Percentiles rank a stretch among this genome's conserved stretches.
phyloP scores from a whole-genome alignment of 2,888 invertebrate species.

The Atrina japonica region DNA sequence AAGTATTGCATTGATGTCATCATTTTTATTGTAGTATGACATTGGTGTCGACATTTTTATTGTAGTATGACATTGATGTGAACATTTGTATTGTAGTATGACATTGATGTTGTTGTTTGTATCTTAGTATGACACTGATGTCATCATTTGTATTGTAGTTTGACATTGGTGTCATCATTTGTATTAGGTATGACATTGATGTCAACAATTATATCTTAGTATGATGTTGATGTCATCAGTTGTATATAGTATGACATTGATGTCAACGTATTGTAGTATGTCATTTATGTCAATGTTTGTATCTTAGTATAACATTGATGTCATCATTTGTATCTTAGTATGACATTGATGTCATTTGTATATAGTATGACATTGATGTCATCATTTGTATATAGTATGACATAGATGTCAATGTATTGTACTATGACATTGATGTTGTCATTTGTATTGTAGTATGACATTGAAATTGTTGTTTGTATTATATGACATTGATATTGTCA shows the following conservation, averaged over 20 bases:
- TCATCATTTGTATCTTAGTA: too few relatives aligned
- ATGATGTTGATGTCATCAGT: background rate
- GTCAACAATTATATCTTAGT: too few relatives aligned
- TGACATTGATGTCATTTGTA: too few relatives aligned
- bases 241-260: background rate
- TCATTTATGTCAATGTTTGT: background rate
- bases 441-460: background rate
- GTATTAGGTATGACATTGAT: slow-evolving; percentile 83
- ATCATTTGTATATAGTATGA: too few relatives aligned
- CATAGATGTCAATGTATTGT: background rate
- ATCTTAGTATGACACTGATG: too few relatives aligned
- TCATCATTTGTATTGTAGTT: too few relatives aligned
- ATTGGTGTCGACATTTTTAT: too few relatives aligned
- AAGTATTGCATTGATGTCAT: slow-evolving; percentile 60
- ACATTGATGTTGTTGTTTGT: background rate
- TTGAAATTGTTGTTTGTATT: too few relatives aligned
- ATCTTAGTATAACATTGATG: too few relatives aligned
- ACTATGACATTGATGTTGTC: background rate
- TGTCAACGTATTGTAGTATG: background rate
- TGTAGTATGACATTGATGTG: background rate
- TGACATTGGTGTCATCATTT: too few relatives aligned
- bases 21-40: background rate
- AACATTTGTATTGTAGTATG: background rate
- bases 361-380: slow-evolving; percentile 73
- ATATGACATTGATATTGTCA: background rate